A percentile compares a stretch with the other conserved stretches of the same genome.
phyloP scores from a whole-genome alignment of 2,888 invertebrate species.

The Sylvicola cinctus region DNA sequence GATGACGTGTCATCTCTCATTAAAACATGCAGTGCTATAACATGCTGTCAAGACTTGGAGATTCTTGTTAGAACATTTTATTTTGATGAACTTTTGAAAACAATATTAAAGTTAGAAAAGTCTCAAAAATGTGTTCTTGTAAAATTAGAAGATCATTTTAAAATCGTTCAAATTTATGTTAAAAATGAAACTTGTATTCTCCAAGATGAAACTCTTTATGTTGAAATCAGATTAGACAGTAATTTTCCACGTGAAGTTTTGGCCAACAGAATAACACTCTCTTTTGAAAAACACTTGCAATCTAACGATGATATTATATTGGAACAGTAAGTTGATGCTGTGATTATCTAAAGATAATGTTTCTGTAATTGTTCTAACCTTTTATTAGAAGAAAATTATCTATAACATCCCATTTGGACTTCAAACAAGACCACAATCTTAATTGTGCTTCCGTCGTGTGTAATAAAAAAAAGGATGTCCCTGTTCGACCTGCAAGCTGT shows the following conservation, averaged over 20 bases:
- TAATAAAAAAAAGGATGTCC: slow-evolving; percentile 35
- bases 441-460: slow-evolving; percentile 55
- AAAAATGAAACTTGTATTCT: slow-evolving; percentile 26
- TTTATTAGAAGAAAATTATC: slow-evolving; percentile 14
- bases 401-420: slow-evolving; percentile 49
- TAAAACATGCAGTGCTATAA: slow-evolving; percentile 58
- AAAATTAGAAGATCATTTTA: slow-evolving; percentile 27
- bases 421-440: slow-evolving; percentile 63
- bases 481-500: slow-evolving; percentile 48
- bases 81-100: slow-evolving; percentile 64
- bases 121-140: slow-evolving; percentile 21
- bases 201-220: slow-evolving; percentile 34
- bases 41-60: slow-evolving; percentile 54
- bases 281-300: slow-evolving; percentile 34
- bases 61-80: slow-evolving; percentile 53
- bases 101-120: slow-evolving; percentile 31
- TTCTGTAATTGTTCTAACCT: too few species aligned
- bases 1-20: slow-evolving; percentile 49
- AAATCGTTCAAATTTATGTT: slow-evolving; percentile 19
- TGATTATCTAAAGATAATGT: too few species aligned
- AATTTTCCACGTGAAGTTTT: slow-evolving; percentile 42
- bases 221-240: slow-evolving; percentile 33
- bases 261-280: slow-evolving; percentile 40
- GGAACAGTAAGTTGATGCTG: too few species aligned
- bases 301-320: neutral